phyloP scores from a whole-genome alignment of 2,113 vertebrate species.

The Anoplopoma fimbria region DNA sequence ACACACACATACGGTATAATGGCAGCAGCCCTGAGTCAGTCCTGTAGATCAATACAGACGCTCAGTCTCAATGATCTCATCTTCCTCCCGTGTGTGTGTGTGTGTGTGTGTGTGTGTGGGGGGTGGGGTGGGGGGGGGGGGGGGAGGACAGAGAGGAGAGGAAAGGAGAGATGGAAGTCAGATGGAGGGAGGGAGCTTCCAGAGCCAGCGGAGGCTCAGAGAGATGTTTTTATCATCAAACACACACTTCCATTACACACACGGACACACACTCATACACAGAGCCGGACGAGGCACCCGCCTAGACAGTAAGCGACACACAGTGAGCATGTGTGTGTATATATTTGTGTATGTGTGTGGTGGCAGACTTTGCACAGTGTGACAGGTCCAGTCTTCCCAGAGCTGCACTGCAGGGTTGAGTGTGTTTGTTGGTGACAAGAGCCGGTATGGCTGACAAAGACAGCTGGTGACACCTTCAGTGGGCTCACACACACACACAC shows the following conservation, averaged over 20 bases:
- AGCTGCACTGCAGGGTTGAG: conserved; percentile 41
- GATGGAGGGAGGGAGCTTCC: conserved; percentile 50
- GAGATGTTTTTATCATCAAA: conserved; percentile 59
- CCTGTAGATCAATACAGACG: conserved; percentile 69
- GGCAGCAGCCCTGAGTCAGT: conserved; percentile 42
- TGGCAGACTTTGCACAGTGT: conserved; percentile 37
- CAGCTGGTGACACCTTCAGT: conserved; percentile 69
- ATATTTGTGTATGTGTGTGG: conserved; percentile 14
- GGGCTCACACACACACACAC: conserved; percentile 30
- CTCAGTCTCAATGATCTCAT: conserved; percentile 75
- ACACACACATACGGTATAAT: neutral
- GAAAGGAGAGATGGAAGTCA: conserved; percentile 61
- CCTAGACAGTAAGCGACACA: neutral
- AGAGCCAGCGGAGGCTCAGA: conserved; percentile 21
- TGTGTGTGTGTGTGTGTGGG: conserved; percentile 20
- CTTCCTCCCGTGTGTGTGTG: conserved; percentile 40
- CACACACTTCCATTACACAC: conserved; percentile 13
- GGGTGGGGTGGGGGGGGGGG: neutral
- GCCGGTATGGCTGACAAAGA: conserved; percentile 63
- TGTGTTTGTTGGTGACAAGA: conserved; percentile 48
- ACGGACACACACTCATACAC: conserved; percentile 14
- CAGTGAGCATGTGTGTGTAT: neutral
- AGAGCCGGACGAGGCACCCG: too few relatives aligned
- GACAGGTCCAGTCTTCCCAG: conserved; percentile 40
- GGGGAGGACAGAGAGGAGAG: conserved; percentile 26